A percentile compares a stretch with the other conserved stretches of the same genome.
Conservation (phyloP, 2,888 invertebrate species). For the Pomacea canaliculata region DNA sequence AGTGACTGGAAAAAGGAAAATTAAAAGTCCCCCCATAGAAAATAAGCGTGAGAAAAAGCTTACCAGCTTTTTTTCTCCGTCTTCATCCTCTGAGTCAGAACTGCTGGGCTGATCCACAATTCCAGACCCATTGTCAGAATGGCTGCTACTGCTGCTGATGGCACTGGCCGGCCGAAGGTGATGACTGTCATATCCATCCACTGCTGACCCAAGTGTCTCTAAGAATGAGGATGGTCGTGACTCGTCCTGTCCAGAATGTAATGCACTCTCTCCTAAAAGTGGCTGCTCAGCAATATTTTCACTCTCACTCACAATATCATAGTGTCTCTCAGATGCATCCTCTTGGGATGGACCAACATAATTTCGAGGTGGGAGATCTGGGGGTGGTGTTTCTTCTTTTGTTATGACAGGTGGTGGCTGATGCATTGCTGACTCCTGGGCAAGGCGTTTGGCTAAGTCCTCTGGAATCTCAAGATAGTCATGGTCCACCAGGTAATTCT, state of each 20-base stretch:
- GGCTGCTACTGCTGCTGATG: conserved; percentile 35
- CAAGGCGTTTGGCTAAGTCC: not conserved
- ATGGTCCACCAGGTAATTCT: conserved; percentile 27
- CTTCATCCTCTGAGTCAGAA: conserved; percentile 48
- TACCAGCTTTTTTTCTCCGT: conserved; percentile 37
- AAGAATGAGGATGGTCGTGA: not conserved
- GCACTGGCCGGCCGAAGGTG: conserved; percentile 44
- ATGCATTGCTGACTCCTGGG: not conserved
- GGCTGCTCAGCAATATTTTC: not conserved
- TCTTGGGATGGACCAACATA: not conserved
- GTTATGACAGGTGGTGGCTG: not conserved
- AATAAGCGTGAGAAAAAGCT: not conserved
- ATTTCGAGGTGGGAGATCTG: conserved; percentile 41
- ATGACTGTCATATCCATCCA: conserved; percentile 22
- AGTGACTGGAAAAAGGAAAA: not conserved
- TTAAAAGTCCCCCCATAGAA: not conserved
- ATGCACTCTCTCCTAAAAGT: not conserved
- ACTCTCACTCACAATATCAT: too few species aligned
- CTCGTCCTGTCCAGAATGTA: conserved; percentile 5
- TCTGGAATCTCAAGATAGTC: conserved; percentile 56
- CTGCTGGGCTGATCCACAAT: conserved; percentile 33
- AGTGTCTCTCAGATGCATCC: too few species aligned
- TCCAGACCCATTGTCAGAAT: conserved; percentile 42
- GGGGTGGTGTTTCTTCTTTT: conserved; percentile 40
- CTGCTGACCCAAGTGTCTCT: conserved; percentile 1